Base-by-base conservation (phyloP, 2,888 invertebrate species). In the Heliconius cydno region DNA sequence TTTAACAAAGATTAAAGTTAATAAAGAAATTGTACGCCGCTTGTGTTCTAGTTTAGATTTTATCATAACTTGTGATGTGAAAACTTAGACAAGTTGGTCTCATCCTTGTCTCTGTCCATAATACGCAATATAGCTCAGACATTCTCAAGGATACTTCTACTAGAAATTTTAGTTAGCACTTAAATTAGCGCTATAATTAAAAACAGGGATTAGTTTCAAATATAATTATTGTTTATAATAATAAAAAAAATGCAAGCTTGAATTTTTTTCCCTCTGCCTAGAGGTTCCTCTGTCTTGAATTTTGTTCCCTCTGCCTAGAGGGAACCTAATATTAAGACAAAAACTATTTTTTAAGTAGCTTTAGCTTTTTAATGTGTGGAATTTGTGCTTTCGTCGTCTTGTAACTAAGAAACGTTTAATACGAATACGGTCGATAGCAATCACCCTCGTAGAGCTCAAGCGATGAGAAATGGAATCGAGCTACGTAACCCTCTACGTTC, bases 51-150 rank as follows among this genome's bases (percentile, higher is more conserved):
- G 30, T 57, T 57, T 34, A 57, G 72, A 72, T 72, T 57, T 72
- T 72, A 30, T 72, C 57, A 30, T 34, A 57, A n/a, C 57, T 72
- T 30, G 30, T 72, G 72, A 72, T 72, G 72, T 28, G 72, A 72
- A 72, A 72, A 57, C 72, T 72, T 72, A 72, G 30, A 72, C 22
- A 22, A 72, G 72, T 30, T 30, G 6, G 57, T 72, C 72, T 68
- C 22, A 25, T 65, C 25, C 65, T 65, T 28, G 65, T 70, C 70
- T 70, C 41, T 2, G n/a, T 38, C 57, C 60, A n/a, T 60, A 60
- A n/a, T 60, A 70, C n/a, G 38, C 41, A 70, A 70, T 70, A 41
- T 41, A 70, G 25, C n/a, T 41, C 12, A 30, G 57, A 34, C 22
- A 30, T n/a, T 34, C 41, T 52, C 22, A 30, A 72, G 52, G 72